Conservation (phyloP, 2,113 vertebrate genomes). For the Tricholaema leucomelas region DNA sequence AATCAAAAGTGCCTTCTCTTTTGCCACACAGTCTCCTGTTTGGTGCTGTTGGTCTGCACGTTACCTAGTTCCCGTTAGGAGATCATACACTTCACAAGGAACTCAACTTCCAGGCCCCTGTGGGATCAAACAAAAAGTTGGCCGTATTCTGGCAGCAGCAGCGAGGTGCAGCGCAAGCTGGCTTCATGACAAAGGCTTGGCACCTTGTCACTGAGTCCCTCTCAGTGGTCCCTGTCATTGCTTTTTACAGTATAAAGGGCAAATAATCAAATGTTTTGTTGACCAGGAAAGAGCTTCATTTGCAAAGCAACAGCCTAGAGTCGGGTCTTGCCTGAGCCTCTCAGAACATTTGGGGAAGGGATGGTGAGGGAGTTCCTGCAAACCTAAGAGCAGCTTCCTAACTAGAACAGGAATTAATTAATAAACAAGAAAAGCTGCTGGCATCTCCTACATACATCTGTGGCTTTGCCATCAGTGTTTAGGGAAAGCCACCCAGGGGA, state of each 20-base stretch:
- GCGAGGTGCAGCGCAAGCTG: background rate
- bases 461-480: background rate
- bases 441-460: background rate
- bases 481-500: background rate
- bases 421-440: background rate
- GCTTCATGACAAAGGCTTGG: background rate
- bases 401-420: background rate
- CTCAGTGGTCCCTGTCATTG: background rate
- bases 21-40: constrained; percentile 68
- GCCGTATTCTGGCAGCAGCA: constrained; percentile 11
- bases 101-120: constrained; percentile 51
- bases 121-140: constrained; percentile 39
- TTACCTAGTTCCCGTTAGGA: constrained; percentile 63
- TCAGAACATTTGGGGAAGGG: background rate
- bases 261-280: background rate
- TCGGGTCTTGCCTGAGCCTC: background rate
- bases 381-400: background rate
- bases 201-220: background rate
- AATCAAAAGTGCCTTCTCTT: constrained; percentile 75
- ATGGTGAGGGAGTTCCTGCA: background rate
- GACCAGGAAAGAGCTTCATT: background rate
- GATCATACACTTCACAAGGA: constrained; percentile 57
- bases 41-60: constrained; percentile 48
- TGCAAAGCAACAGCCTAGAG: background rate
- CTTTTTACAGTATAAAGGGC: background rate